Conservation (phyloP, 2,888 invertebrate genomes). For the Slavum lentiscoides region DNA sequence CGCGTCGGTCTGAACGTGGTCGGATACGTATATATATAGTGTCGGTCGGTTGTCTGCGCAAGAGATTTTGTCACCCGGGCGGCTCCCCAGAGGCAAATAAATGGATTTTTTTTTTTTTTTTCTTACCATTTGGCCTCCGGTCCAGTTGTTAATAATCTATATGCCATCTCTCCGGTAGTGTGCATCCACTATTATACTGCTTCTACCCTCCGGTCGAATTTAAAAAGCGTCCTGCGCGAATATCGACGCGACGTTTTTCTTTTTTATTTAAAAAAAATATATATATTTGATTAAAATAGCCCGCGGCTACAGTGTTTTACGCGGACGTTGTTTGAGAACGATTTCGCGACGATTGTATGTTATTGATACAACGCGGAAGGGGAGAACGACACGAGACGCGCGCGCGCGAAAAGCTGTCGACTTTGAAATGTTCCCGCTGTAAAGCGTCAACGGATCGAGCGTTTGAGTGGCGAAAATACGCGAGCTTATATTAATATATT, state of each 20-base stretch:
- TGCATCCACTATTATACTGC: too few relatives aligned
- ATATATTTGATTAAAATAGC: slow-evolving; percentile 51
- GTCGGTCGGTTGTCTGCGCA: neutral
- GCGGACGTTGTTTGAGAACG: slow-evolving; percentile 21
- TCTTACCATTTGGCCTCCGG: slow-evolving; percentile 27
- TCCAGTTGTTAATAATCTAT: slow-evolving; percentile 41
- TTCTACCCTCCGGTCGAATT: too few relatives aligned
- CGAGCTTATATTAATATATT: neutral
- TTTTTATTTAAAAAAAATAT: neutral
- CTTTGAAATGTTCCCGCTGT: slow-evolving; percentile 1
- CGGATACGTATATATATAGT: neutral
- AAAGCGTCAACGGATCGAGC: slow-evolving; percentile 9
- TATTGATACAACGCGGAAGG: slow-evolving; percentile 37
- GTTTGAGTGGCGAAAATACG: slow-evolving; percentile 14
- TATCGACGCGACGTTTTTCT: slow-evolving; percentile 22
- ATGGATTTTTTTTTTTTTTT: neutral
- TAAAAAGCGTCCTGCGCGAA: neutral
- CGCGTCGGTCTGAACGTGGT: too few relatives aligned
- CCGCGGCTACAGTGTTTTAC: slow-evolving; percentile 24
- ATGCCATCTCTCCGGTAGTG: neutral
- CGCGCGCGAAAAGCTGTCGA: neutral
- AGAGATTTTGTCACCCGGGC: neutral
- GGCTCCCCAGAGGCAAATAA: slow-evolving; percentile 14
- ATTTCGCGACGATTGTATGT: slow-evolving; percentile 39
- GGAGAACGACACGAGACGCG: neutral